Conservation (phyloP, 2,888 invertebrate genomes). For the Phasia obesa region DNA sequence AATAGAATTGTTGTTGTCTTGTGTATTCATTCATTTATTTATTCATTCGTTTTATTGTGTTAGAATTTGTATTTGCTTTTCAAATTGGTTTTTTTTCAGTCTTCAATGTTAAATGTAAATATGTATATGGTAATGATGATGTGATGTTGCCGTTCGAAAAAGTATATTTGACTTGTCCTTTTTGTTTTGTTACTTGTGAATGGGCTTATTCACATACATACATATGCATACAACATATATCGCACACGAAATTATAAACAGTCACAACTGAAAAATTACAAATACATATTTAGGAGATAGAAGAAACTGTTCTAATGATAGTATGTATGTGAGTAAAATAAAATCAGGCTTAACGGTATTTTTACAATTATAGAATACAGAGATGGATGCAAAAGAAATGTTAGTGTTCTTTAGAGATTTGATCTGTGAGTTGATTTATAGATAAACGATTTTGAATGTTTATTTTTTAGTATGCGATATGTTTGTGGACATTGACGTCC, state of each 20-base stretch:
- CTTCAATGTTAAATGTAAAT: constrained; percentile 37
- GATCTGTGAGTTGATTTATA: no score
- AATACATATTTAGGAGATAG: no score
- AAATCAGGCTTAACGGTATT: no score
- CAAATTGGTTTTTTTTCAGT: constrained; percentile 74
- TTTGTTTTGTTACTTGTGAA: constrained; percentile 5
- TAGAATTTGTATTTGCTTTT: constrained; percentile 74
- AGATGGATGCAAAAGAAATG: no score
- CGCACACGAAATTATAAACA: no score
- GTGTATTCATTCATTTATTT: constrained; percentile 49
- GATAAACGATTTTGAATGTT: no score
- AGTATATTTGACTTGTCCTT: constrained; percentile 61
- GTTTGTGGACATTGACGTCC: neutral
- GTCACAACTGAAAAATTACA: no score
- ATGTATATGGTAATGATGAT: constrained; percentile 30
- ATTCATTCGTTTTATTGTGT: constrained; percentile 68
- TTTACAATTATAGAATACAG: no score
- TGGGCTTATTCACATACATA: neutral
- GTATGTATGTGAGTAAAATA: no score
- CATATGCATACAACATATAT: neutral
- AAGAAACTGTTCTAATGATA: no score
- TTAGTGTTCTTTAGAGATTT: no score
- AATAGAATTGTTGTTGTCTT: constrained; percentile 20
- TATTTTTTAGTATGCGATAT: no score
- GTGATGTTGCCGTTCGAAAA: constrained; percentile 46